A percentile compares a stretch with the other conserved stretches of the same genome.
Conservation (phyloP, 2,888 invertebrate species). For the Drosophila longiperda region DNA sequence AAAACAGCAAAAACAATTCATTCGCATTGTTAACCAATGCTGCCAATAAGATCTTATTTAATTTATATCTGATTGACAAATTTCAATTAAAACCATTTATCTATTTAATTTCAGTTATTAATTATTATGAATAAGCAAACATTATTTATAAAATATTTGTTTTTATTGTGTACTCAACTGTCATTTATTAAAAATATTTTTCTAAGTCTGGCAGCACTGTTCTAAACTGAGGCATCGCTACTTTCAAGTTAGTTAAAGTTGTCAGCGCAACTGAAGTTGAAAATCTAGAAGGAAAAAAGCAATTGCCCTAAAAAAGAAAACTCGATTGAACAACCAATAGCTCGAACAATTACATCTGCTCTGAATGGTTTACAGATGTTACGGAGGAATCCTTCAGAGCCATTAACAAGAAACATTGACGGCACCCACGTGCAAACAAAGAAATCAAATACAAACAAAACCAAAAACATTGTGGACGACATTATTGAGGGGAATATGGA, state of each 20-base stretch:
- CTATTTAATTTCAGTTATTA: neutral
- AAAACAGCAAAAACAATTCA: neutral
- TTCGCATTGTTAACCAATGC: neutral
- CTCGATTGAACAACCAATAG: neutral
- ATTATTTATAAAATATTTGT: neutral
- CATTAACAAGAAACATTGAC: neutral
- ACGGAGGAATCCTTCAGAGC: too few species aligned
- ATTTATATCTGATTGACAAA: neutral
- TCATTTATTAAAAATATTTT: neutral
- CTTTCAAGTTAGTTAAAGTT: neutral
- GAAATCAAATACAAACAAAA: neutral
- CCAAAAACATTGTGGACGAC: neutral
- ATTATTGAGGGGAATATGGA: neutral
- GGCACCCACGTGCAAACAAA: neutral
- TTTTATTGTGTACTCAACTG: neutral
- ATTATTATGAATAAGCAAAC: neutral
- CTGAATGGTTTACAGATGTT: too few species aligned
- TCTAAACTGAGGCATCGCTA: neutral
- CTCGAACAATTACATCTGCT: neutral
- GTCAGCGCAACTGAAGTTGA: too few species aligned
- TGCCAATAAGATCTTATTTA: neutral
- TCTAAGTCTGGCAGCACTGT: neutral
- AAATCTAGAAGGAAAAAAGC: rapidly evolving
- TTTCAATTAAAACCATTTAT: neutral
- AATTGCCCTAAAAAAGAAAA: neutral